Percentiles rank a stretch among this genome's conserved stretches.
Evolutionary conservation across 2,888 invertebrate species (phyloP).

Genomic region (Onthophagus sagittarius): DNA sequence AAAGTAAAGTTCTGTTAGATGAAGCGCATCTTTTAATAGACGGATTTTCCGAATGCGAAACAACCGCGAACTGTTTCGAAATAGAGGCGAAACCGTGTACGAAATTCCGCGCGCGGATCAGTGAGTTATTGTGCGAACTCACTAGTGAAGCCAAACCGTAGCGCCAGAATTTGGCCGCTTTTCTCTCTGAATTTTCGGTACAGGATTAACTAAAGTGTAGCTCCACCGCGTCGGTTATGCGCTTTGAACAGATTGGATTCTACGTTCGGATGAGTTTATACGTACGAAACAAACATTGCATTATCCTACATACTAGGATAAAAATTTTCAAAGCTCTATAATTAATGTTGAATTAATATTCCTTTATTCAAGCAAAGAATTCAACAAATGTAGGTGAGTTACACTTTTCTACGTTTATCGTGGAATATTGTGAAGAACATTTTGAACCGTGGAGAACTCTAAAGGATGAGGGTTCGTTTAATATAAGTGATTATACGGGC

Average conservation of each 20-base stretch:
- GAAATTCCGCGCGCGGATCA: not conserved
- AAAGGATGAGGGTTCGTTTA: slow-evolving; percentile 20
- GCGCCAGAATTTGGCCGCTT: not conserved
- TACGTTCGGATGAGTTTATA: not conserved
- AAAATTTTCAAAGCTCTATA: too few species aligned
- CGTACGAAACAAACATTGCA: not conserved
- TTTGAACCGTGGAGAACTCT: not conserved
- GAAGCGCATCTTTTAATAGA: not conserved
- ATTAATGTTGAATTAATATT: too few species aligned
- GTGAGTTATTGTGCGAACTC: not conserved
- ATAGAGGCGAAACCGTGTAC: not conserved
- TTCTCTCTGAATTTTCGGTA: not conserved
- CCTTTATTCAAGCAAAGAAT: too few species aligned
- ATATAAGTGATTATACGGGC: slow-evolving; percentile 35
- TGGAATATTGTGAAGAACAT: not conserved
- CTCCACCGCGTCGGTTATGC: not conserved
- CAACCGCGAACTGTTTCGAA: not conserved
- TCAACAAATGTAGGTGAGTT: not conserved
- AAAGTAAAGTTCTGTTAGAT: not conserved
- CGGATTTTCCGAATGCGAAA: not conserved
- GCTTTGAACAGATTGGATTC: not conserved
- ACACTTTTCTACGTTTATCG: not conserved
- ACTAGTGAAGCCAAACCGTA: not conserved
- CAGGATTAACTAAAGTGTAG: not conserved
- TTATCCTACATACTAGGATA: not conserved